Conservation (phyloP, 2,888 invertebrate genomes). For the Clitarchus hookeri region DNA sequence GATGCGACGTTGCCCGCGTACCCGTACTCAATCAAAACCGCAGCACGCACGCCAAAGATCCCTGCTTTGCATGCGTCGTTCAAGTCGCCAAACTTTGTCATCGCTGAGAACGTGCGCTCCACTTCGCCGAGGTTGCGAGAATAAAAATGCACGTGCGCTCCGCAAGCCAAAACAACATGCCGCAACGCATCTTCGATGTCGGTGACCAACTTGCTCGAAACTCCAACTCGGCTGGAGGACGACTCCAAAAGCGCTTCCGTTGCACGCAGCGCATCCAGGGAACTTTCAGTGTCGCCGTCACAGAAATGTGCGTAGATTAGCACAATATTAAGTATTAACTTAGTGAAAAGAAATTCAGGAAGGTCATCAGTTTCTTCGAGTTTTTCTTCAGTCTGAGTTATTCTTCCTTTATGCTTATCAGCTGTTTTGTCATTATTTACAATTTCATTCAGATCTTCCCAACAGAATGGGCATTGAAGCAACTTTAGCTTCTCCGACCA, state of each 20-base stretch:
- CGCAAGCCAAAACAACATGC: conserved; percentile 29
- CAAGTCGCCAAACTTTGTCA: conserved; percentile 20
- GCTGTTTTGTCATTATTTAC: neutral
- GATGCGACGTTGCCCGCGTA: conserved; percentile 28
- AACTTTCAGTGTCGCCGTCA: neutral
- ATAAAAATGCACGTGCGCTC: conserved; percentile 18
- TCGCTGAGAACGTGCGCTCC: neutral
- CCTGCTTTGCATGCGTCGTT: conserved; percentile 25
- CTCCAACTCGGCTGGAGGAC: neutral
- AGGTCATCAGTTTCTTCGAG: conserved; percentile 29
- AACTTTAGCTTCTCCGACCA: conserved; percentile 21
- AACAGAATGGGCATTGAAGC: conserved; percentile 33
- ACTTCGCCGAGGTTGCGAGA: neutral
- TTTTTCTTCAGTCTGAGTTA: neutral
- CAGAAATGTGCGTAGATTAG: conserved; percentile 30
- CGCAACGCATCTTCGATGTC: conserved; percentile 11
- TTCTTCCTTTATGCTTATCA: neutral
- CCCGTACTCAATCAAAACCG: conserved; percentile 30
- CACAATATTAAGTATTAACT: conserved; percentile 22
- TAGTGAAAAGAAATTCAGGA: conserved; percentile 19
- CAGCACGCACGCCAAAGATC: conserved; percentile 27
- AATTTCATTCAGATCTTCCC: conserved; percentile 5
- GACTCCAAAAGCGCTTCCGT: conserved; percentile 20
- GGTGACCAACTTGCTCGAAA: neutral
- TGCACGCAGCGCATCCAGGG: conserved; percentile 1